Base-by-base conservation (phyloP, 53 echinoderm and acorn worm species). In the Echinarachnius parma region DNA sequence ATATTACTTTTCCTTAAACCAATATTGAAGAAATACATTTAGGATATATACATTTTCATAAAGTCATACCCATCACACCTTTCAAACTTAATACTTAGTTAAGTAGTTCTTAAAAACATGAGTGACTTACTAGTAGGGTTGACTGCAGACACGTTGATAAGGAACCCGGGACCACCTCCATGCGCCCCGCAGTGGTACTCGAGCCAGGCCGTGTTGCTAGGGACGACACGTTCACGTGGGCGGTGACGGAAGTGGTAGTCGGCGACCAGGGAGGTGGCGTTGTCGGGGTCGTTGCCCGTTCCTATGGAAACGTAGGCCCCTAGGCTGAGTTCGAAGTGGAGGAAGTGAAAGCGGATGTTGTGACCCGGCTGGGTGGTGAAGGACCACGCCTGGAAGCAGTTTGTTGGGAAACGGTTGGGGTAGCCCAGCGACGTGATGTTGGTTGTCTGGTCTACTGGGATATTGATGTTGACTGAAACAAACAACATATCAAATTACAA, bases 51-150 rank as follows among this genome's bases (percentile, higher is more conserved):
- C n/a, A n/a, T n/a, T n/a, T n/a, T n/a, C n/a, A n/a, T n/a, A n/a
- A n/a, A n/a, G n/a, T n/a, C n/a, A n/a, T n/a, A n/a, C n/a, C n/a
- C n/a, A n/a, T n/a, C n/a, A n/a, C n/a, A n/a, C n/a, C n/a, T n/a
- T n/a, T n/a, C n/a, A n/a, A n/a, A n/a, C n/a, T n/a, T n/a, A n/a
- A n/a, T n/a, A n/a, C n/a, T n/a, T n/a, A n/a, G n/a, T n/a, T n/a
- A n/a, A n/a, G n/a, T n/a, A n/a, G n/a, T n/a, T n/a, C n/a, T n/a
- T 39, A 13, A 39, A 13, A 39, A 39, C 42, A 39, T 39, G 42
- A 39, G n/a, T 39, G 7, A 61, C 61, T 48, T 20, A 66, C 66
- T 66, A 7, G 45, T 9, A 4, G 66, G 66, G n/a, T 66, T 9
- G 13, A 66, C 30, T 3, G 31, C 48, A 15, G 66, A 66, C 21